Conservation (phyloP, 1,140 invertebrate species). For the Aphelenchoides fujianensis region DNA sequence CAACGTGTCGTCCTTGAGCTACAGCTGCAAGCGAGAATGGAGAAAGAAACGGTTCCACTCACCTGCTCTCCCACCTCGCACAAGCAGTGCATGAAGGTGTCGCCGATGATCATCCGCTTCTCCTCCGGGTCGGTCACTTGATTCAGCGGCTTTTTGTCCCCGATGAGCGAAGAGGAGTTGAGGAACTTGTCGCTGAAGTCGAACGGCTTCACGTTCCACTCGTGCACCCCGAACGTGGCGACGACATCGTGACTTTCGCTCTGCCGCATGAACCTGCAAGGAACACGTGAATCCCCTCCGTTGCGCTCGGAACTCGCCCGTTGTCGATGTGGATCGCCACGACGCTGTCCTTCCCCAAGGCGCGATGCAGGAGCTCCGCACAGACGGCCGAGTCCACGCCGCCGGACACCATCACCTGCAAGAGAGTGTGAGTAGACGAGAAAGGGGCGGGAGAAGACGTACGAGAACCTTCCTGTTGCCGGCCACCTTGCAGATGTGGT, state of each 20-base stretch:
- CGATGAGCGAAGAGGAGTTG: constrained; percentile 29
- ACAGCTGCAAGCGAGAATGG: constrained; percentile 33
- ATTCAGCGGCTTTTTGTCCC: constrained; percentile 71
- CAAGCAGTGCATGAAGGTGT: constrained; percentile 79
- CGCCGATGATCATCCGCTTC: constrained; percentile 96
- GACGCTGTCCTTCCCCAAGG: constrained; percentile 78
- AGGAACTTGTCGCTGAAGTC: constrained; percentile 50
- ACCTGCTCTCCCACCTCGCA: constrained; percentile 41
- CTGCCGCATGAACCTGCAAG: constrained; percentile 87
- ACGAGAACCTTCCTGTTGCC: constrained; percentile 88
- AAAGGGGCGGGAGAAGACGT: constrained; percentile 62
- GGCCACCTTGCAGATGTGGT: constrained; percentile 84
- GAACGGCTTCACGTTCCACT: constrained; percentile 75
- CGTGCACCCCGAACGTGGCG: constrained; percentile 77
- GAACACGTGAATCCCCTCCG: too few species aligned
- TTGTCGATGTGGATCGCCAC: constrained; percentile 97
- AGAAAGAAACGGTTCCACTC: constrained; percentile 16
- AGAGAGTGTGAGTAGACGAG: not conserved
- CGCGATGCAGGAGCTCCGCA: constrained; percentile 85
- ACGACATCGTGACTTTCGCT: constrained; percentile 85
- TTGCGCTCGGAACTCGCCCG: too few species aligned
- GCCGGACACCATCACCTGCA: constrained; percentile 66
- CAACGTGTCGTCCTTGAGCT: constrained; percentile 51
- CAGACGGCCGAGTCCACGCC: constrained; percentile 98
- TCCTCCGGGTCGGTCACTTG: constrained; percentile 85